Evolutionary conservation across 2,888 invertebrate genomes (phyloP), one percentile per base, ranked within the genome.

Genomic region (Athetis lepigone): DNA sequence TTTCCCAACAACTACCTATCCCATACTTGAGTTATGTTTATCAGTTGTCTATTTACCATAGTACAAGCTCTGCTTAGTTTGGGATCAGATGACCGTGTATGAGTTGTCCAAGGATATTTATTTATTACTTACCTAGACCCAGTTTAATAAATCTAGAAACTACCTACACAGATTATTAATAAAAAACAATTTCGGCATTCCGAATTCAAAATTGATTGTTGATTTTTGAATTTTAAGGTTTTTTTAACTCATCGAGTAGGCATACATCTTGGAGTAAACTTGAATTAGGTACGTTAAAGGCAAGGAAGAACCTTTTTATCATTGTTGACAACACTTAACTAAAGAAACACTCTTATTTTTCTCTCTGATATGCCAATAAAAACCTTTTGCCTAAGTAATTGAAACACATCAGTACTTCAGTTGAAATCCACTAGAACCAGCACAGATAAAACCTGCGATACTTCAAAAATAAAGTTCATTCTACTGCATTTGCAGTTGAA

Each of bases 321-420:
- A 11, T 33, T 39, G 33, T 63, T 63, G n/a, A 43, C 25, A 63
- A 43, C 19, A 25, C 33, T 3, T 11, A 45, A 27, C 47, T 11
- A 47, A 50, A 65, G 36, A 27, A 23, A 1, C 1, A n/a, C 2
- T 9, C 13, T 40, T 49, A 43, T 33, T 45, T 45, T 69, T 33
- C 37, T 19, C 39, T 33, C 18, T n/a, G 33, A 36, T 51, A 46
- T 63, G 9, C 16, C 33, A 67, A 69, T 51, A 51, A 61, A 76
- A 79, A 65, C 45, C 45, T 45, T 52, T 54, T 61, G 4, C 46
- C 70, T 73, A 70, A 78, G 77, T 78, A 65, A 78, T 78, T 77
- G 80, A 77, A 76, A 77, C 68, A 70, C 67, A 60, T 68, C 63
- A 59, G 55, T 70, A 63, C 62, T 54, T 45, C 51, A 56, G 39